These are phyloP conservation scores for Schizothorax lantsangensis DNA, from an alignment of 2,797 vertebrate genomes.

Conservation along the genomic window DNA sequence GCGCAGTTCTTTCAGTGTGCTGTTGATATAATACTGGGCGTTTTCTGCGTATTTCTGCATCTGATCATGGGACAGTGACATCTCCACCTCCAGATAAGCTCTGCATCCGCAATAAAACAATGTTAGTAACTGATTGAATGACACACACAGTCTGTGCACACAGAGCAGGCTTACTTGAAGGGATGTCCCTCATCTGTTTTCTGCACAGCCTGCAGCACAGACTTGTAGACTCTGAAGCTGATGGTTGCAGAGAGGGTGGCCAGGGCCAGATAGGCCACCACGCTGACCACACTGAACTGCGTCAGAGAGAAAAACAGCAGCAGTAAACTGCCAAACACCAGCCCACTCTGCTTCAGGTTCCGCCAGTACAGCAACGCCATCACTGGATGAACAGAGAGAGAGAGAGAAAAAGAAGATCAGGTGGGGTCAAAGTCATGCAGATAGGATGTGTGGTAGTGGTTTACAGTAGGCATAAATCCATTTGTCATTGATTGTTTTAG, in stretches of 20 bases:
- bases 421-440: not conserved
- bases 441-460: not conserved
- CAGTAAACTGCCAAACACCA: constrained; percentile 84
- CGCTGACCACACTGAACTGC: constrained; percentile 93
- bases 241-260: constrained; percentile 92
- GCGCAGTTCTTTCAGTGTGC: constrained; percentile 83
- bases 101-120: constrained; percentile 66
- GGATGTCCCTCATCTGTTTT: constrained; percentile 94
- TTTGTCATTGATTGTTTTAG: constrained; percentile 9
- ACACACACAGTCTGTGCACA: not conserved
- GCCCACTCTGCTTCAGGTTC: constrained; percentile 88
- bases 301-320: constrained; percentile 91
- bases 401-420: not conserved
- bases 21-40: constrained; percentile 83
- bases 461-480: constrained; percentile 1
- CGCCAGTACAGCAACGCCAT: constrained; percentile 90
- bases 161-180: constrained; percentile 84
- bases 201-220: constrained; percentile 92
- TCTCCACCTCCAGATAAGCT: constrained; percentile 86
- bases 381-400: constrained; percentile 72
- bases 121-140: not conserved
- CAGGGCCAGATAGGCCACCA: constrained; percentile 91
- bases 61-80: constrained; percentile 88
- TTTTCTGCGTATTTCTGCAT: constrained; percentile 89
- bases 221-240: constrained; percentile 97